A percentile compares a stretch with the other conserved stretches of the same genome.
Conservation (phyloP, 2,797 vertebrate species). For the Myripristis murdjan region DNA sequence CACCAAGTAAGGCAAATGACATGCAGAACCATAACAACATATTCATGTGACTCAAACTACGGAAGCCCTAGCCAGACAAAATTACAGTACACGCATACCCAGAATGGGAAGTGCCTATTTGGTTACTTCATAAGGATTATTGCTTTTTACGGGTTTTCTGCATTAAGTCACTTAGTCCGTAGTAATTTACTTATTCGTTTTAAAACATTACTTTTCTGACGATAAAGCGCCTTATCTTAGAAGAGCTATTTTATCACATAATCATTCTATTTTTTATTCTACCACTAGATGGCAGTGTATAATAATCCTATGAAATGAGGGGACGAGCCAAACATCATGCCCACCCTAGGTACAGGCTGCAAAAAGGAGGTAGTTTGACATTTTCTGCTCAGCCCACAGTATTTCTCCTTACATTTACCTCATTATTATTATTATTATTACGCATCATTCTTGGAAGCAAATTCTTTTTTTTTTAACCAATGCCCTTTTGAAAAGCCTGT, state of each 20-base stretch:
- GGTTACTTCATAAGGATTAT: too few relatives aligned
- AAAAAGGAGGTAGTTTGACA: neutral
- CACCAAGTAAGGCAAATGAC: too few relatives aligned
- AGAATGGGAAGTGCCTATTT: too few relatives aligned
- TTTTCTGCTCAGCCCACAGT: neutral
- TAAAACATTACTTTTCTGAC: too few relatives aligned
- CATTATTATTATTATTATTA: too few relatives aligned
- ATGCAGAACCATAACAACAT: conserved; percentile 56
- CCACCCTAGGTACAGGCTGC: neutral
- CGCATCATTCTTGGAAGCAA: neutral
- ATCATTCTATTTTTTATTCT: conserved; percentile 30
- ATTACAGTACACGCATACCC: neutral
- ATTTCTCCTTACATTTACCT: conserved; percentile 1
- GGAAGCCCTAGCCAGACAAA: conserved; percentile 70
- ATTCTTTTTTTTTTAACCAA: neutral
- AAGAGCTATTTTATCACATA: neutral
- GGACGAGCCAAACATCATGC: conserved; percentile 3
- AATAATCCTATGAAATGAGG: conserved; percentile 57
- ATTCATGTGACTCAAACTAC: conserved; percentile 78
- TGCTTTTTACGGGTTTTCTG: too few relatives aligned
- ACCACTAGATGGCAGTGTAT: conserved; percentile 82
- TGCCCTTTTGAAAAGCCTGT: neutral
- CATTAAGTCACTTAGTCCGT: too few relatives aligned
- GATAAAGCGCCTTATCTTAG: too few relatives aligned
- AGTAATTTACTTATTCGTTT: too few relatives aligned